Evolutionary conservation across 2,113 vertebrate genomes (phyloP).

Genomic region (Proteles cristata): DNA sequence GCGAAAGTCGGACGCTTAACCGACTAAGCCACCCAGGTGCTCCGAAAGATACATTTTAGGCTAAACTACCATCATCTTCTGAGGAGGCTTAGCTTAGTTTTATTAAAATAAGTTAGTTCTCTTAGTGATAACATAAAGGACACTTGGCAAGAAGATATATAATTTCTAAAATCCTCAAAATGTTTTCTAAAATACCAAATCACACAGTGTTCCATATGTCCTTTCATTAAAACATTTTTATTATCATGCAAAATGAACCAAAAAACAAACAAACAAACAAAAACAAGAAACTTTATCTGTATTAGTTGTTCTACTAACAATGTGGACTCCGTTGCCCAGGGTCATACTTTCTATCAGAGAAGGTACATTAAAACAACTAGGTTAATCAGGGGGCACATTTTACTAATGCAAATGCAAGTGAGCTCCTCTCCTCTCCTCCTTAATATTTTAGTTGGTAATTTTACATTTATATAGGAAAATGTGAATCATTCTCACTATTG

Average conservation of each 20-base stretch:
- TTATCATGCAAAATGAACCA: neutral
- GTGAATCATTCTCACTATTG: neutral
- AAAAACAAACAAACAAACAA: neutral
- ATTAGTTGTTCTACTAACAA: neutral
- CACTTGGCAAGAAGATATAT: constrained; percentile 56
- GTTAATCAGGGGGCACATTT: neutral
- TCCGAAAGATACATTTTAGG: constrained; percentile 58
- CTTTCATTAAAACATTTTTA: constrained; percentile 61
- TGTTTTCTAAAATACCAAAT: constrained; percentile 45
- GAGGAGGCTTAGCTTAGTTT: constrained; percentile 24
- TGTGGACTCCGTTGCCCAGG: neutral
- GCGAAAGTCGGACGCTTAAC: too few species aligned
- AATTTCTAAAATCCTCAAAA: constrained; percentile 46
- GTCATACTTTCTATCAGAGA: neutral
- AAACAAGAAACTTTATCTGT: rapidly evolving
- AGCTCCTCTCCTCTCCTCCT: neutral
- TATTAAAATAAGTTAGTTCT: constrained; percentile 53
- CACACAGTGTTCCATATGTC: constrained; percentile 20
- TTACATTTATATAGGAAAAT: neutral
- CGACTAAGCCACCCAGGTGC: too few species aligned
- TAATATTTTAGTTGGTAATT: neutral
- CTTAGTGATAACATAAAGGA: constrained; percentile 66
- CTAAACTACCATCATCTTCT: constrained; percentile 57
- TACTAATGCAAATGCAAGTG: neutral
- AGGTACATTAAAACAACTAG: neutral